phyloP scores from a whole-genome alignment of 2,113 vertebrate genomes.

The Lophochroa leadbeateri region DNA sequence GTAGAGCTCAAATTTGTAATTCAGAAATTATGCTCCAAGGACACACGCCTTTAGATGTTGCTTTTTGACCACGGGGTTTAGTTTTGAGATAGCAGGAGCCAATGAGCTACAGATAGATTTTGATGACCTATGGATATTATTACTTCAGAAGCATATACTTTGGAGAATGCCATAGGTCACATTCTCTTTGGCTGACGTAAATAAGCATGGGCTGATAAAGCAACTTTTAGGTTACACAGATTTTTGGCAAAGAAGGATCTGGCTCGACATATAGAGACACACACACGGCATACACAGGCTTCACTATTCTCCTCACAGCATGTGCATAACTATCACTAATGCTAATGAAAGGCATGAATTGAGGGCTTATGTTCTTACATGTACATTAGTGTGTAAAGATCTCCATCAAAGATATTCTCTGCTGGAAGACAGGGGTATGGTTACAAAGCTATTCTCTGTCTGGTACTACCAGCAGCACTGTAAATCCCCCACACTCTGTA shows the following conservation, averaged over 20 bases:
- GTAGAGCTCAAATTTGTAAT: slow-evolving; percentile 13
- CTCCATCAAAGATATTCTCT: slow-evolving; percentile 40
- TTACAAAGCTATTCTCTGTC: slow-evolving; percentile 51
- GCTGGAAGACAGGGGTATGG: slow-evolving; percentile 4
- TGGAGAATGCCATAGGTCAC: not conserved
- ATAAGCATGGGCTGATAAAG: not conserved
- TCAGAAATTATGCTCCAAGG: slow-evolving; percentile 8
- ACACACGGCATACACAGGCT: not conserved
- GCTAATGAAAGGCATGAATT: not conserved
- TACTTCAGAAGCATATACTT: not conserved
- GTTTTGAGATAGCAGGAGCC: not conserved
- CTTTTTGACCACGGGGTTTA: not conserved
- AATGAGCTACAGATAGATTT: not conserved
- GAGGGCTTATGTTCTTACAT: slow-evolving; percentile 17
- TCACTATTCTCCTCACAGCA: not conserved
- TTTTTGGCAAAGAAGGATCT: not conserved
- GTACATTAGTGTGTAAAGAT: slow-evolving; percentile 18
- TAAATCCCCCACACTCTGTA: slow-evolving; percentile 38
- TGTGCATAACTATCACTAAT: not conserved
- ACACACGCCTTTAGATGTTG: not conserved
- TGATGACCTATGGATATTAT: not conserved
- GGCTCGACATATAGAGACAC: not conserved
- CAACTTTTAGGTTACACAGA: not conserved
- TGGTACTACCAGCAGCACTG: slow-evolving; percentile 23
- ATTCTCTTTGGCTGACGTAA: not conserved